These are phyloP conservation scores for Paramormyrops kingsleyae DNA, from an alignment of 2,113 vertebrate species.

Conservation along the genomic window DNA sequence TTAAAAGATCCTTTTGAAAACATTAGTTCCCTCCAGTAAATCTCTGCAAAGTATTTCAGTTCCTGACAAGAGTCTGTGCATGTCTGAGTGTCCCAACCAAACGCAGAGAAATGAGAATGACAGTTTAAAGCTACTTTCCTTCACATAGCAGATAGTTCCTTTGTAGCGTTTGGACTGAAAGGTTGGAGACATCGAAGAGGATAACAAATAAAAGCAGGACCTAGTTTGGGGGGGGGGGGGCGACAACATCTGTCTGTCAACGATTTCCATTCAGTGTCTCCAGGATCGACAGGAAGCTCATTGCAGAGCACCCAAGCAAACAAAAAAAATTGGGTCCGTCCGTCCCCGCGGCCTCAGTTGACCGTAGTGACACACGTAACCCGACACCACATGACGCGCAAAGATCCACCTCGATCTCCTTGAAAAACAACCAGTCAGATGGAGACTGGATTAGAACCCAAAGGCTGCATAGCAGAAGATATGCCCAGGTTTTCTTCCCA, in stretches of 20 bases:
- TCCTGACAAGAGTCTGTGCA: not conserved
- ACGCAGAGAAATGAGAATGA: not conserved
- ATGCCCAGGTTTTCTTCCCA: not conserved
- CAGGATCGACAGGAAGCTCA: not conserved
- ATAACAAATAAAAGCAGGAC: not conserved
- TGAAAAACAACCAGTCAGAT: not conserved
- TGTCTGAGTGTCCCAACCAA: not conserved
- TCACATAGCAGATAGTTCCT: not conserved
- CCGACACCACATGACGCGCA: not conserved
- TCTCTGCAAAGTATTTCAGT: not conserved
- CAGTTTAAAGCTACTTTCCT: not conserved
- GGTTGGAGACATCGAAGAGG: not conserved
- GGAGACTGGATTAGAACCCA: constrained; percentile 4
- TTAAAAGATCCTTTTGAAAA: not conserved
- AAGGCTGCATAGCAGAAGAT: not conserved
- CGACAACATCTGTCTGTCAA: not conserved
- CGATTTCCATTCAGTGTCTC: not conserved
- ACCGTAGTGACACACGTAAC: not conserved
- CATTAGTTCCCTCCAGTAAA: not conserved
- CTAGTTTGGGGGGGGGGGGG: not conserved
- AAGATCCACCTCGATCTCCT: not conserved
- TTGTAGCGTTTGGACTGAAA: not conserved
- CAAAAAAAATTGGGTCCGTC: not conserved
- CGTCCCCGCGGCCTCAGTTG: not conserved
- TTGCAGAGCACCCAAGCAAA: not conserved